Conservation (phyloP, 2,113 vertebrate species). For the Leucosticte australis region DNA sequence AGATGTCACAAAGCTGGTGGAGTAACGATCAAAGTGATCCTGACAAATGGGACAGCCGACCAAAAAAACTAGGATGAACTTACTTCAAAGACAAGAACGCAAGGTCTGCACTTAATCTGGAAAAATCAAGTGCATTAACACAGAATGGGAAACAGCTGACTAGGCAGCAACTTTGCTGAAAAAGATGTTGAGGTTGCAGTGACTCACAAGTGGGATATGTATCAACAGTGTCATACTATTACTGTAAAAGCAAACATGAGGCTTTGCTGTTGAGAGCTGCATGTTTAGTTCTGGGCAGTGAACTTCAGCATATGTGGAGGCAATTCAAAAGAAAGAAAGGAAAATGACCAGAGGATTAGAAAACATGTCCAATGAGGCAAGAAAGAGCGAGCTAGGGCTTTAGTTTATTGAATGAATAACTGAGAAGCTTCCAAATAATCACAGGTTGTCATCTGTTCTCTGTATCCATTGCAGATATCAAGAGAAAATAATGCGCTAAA, state of each 20-base stretch:
- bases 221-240: conserved; percentile 3
- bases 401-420: neutral
- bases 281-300: neutral
- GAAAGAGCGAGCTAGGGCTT: neutral
- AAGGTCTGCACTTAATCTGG: conserved; percentile 36
- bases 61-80: neutral
- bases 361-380: neutral
- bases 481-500: neutral
- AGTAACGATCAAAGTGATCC: neutral
- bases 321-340: neutral
- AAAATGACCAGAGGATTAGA: neutral
- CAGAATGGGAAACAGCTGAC: conserved; percentile 44
- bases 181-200: conserved; percentile 31
- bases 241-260: neutral
- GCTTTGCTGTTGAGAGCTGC: neutral
- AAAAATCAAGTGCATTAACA: conserved; percentile 22
- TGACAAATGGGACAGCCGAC: conserved; percentile 9
- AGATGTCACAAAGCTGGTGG: neutral
- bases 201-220: conserved; percentile 31
- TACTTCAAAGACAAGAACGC: conserved; percentile 35
- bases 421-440: neutral
- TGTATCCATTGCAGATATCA: neutral
- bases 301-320: conserved; percentile 2
- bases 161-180: conserved; percentile 35
- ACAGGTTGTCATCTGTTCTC: neutral